Base-by-base conservation (phyloP, 2,888 invertebrate genomes). In the Drosophila koepferae region DNA sequence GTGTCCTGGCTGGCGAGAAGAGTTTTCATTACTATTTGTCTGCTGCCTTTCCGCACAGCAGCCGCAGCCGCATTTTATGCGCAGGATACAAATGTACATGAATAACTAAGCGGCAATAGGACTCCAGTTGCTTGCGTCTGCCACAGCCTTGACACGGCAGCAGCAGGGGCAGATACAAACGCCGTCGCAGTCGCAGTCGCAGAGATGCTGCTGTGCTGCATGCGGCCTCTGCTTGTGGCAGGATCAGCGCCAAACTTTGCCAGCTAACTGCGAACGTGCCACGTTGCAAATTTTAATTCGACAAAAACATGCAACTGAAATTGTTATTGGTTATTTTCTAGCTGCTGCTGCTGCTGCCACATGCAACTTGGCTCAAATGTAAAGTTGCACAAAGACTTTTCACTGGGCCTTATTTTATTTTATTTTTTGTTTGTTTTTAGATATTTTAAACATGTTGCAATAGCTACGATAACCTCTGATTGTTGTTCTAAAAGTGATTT, bases 81-180 rank as follows among this genome's bases (percentile, higher is more conserved):
- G 88, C 90, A 86, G 89, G 89, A 86, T 87, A 89, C 89, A 87
- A 86, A 85, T 89, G 86, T 86, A 86, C 89, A 86, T 86, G 85
- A 86, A 86, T 86, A 86, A 86, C 85, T 86, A 86, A 86, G 80
- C 89, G 66, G 66, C 63, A 46, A 51, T 49, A 66, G 59, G 43
- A 62, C 41, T 66, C 40, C 44, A 28, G 31, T 63, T 63, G 59
- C 51, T 38, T 61, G 41, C 44, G 59, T 43, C 59, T 69, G 44
- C 43, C 40, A 53, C 58, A 59, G 72, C 55, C 44, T 43, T 56
- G 34, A 41, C 38, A 18, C 40, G 18, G 5, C 51, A n/a, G 28
- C 14, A 18, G 5, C 10, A 20, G 31, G 23, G 34, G 4, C 8
- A 3, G 12, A 10, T 18, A 36, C 51, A 18, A 40, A 20, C n/a